Conservation (phyloP, 2,888 invertebrate species). For the Hydrotaea diabolus region DNA sequence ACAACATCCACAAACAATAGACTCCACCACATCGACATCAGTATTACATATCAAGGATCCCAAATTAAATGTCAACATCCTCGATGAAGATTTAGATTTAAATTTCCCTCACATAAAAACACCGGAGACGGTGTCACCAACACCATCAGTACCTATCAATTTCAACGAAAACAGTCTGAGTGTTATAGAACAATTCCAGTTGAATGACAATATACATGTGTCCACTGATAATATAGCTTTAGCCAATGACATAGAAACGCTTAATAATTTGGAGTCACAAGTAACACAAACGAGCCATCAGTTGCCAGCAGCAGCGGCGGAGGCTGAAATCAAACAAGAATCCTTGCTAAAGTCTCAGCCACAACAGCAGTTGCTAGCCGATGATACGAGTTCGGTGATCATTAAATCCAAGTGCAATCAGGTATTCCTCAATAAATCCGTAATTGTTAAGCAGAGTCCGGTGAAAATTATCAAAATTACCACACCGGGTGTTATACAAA, state of each 20-base stretch:
- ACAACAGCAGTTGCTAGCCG: background rate
- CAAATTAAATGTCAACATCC: slow-evolving; percentile 43
- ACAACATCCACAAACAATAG: background rate
- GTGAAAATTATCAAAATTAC: slow-evolving; percentile 52
- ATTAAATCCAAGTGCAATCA: background rate
- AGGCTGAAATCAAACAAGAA: slow-evolving; percentile 15
- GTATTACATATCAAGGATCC: slow-evolving; percentile 50
- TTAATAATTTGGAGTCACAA: slow-evolving; percentile 52
- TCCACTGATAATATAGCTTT: slow-evolving; percentile 61
- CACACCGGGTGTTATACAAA: slow-evolving; percentile 42
- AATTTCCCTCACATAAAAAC: slow-evolving; percentile 38
- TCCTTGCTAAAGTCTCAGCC: slow-evolving; percentile 41
- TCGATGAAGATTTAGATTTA: slow-evolving; percentile 57
- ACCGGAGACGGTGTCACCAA: background rate
- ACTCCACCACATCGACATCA: background rate
- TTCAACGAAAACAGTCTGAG: slow-evolving; percentile 55
- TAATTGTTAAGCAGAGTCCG: slow-evolving; percentile 56
- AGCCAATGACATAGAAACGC: slow-evolving; percentile 58
- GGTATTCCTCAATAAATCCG: slow-evolving; percentile 29
- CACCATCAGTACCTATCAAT: slow-evolving; percentile 3
- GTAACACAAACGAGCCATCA: slow-evolving; percentile 23
- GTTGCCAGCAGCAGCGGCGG: background rate
- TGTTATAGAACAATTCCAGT: slow-evolving; percentile 56
- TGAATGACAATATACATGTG: slow-evolving; percentile 54
- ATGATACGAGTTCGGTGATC: background rate